Conservation (phyloP, 2,888 invertebrate species). For the Exephanes ischioxanthus region DNA sequence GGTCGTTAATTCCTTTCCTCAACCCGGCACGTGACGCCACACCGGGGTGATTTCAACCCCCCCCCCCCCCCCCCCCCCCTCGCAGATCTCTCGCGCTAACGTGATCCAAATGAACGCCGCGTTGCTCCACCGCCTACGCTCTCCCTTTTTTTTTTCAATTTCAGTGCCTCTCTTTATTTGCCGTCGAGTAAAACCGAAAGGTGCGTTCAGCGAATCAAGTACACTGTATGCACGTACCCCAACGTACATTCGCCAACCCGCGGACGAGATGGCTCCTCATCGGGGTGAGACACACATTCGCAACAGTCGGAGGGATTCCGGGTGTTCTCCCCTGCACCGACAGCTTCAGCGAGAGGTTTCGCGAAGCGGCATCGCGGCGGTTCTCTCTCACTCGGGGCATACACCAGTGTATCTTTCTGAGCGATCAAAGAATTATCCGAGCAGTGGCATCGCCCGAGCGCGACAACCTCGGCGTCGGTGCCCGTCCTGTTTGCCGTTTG, state of each 20-base stretch:
- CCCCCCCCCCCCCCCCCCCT: neutral
- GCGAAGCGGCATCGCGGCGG: slow-evolving; percentile 25
- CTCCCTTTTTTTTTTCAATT: neutral
- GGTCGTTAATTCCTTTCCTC: neutral
- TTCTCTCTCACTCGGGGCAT: slow-evolving; percentile 6
- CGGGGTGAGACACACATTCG: neutral
- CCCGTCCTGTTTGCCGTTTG: slow-evolving; percentile 78
- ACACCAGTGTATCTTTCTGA: slow-evolving; percentile 79
- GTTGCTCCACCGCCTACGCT: neutral
- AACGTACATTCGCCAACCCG: neutral
- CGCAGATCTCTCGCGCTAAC: neutral
- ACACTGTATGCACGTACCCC: slow-evolving; percentile 12
- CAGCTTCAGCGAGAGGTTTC: slow-evolving; percentile 40
- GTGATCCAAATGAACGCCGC: slow-evolving; percentile 31
- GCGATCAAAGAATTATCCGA: slow-evolving; percentile 83
- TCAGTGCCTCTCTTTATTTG: slow-evolving; percentile 25
- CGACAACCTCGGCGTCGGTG: slow-evolving; percentile 71
- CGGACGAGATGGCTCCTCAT: neutral
- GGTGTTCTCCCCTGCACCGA: slow-evolving; percentile 46
- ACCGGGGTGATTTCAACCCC: neutral
- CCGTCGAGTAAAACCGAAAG: slow-evolving; percentile 42
- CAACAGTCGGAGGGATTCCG: slow-evolving; percentile 41
- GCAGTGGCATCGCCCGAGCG: slow-evolving; percentile 43
- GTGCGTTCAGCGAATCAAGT: neutral
- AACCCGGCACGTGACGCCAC: neutral